Conservation (phyloP, 2,113 vertebrate genomes). For the Onychostruthus taczanowskii region DNA sequence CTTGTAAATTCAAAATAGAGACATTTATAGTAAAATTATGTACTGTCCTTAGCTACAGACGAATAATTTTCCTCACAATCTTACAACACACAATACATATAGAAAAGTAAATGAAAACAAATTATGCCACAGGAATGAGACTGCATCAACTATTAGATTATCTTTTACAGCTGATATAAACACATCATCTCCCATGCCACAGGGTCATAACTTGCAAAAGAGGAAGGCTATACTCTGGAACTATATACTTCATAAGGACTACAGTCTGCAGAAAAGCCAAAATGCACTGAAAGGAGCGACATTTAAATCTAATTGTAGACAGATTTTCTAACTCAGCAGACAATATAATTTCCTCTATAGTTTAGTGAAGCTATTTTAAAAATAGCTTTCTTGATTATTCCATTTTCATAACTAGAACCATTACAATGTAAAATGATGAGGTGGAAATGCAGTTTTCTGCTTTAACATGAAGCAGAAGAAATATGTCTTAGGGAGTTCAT, state of each 20-base stretch:
- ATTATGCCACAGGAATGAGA: not conserved
- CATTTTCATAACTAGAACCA: not conserved
- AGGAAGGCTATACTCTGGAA: not conserved
- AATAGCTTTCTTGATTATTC: not conserved
- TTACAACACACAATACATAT: not conserved
- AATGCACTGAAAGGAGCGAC: not conserved
- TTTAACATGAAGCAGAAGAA: constrained; percentile 2
- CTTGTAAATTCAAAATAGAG: not conserved
- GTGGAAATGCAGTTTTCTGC: constrained; percentile 39
- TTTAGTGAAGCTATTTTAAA: constrained; percentile 12
- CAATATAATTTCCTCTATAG: constrained; percentile 37
- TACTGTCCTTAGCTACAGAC: not conserved
- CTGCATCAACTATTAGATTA: not conserved
- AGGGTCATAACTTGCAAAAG: not conserved
- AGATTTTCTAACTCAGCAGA: constrained; percentile 17
- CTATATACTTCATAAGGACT: not conserved
- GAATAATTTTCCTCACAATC: not conserved
- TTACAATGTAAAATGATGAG: constrained; percentile 25
- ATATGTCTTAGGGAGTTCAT: not conserved
- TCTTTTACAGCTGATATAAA: not conserved
- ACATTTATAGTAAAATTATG: not conserved
- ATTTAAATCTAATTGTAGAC: not conserved
- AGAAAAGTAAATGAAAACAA: not conserved
- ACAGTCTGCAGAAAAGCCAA: not conserved
- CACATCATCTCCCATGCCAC: not conserved